Percentiles rank a stretch among this genome's conserved stretches.
Conservation (phyloP, 2,113 vertebrate species). For the Pogonocichla stellata region DNA sequence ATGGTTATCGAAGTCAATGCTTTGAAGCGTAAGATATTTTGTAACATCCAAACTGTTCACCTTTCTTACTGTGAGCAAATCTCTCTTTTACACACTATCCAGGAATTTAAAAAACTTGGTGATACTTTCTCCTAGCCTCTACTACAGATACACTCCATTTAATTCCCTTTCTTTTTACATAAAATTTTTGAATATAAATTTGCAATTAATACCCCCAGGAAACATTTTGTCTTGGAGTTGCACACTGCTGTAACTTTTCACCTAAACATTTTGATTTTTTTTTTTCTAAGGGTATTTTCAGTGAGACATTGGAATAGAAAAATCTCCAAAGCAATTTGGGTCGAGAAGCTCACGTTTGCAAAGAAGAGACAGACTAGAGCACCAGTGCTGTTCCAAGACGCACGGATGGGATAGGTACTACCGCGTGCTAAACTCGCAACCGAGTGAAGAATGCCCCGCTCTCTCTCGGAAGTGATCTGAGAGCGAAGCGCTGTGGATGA, state of each 20-base stretch:
- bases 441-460: neutral
- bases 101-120: neutral
- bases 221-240: neutral
- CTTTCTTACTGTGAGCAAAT: neutral
- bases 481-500: fast-evolving
- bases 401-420: neutral
- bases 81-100: neutral
- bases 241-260: neutral
- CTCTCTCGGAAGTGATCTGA: neutral
- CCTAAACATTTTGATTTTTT: neutral
- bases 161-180: neutral
- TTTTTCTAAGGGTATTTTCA: neutral
- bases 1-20: neutral
- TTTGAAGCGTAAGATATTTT: neutral
- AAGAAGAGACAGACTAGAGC: neutral
- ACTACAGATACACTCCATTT: neutral
- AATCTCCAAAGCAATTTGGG: neutral
- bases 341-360: neutral
- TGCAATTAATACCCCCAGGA: neutral
- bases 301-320: neutral
- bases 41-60: neutral
- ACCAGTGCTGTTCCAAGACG: fast-evolving
- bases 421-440: fast-evolving
- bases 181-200: fast-evolving
- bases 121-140: neutral